Base-by-base conservation (phyloP, 2,797 vertebrate species). In the Euphonia xanthogaster region DNA sequence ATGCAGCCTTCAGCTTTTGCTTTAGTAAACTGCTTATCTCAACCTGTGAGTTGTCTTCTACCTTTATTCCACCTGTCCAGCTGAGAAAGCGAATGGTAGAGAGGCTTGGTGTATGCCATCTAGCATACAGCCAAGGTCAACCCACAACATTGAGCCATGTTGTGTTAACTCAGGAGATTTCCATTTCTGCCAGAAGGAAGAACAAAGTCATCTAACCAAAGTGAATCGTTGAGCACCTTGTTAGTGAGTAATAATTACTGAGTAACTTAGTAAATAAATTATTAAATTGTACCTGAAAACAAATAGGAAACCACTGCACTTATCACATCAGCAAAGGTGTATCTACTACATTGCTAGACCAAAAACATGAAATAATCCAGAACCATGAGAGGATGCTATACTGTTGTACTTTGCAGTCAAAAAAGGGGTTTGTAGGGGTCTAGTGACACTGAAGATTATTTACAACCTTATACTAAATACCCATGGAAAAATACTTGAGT, bases 331-430 rank as follows among this genome's bases (percentile, higher is more conserved):
- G 15, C 35, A 66, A 70, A 88, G 14, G 7, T 80, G 7, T 23
- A 31, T 54, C 30, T 62, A 33, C 12, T 31, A 42, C 10, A 25
- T 33, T 50, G 50, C 17, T 77, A 37, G 15, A 24, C 15, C 53
- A 84, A 77, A 77, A 66, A 39, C 3, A 8, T n/a, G 31, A 53
- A 42, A 31, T 33, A 21, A 57, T 45, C 6, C n/a, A 61, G 24
- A 84, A 57, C 14, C 23, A 15, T 2, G 2, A 75, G n/a, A 86
- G 30, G 10, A 44, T 61, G 13, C 2, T 57, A 10, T 20, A 65
- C 7, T 39, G 30, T 30, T 48, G 58, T 12, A 21, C 6, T 66
- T 70, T n/a, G 24, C 7, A 31, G 30, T 58, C 0, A 0, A 39
- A 39, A 84, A 86, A 60, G 13, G 16, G 44, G 80, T 17, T 65